phyloP scores from a whole-genome alignment of 2,797 vertebrate genomes.

The Naso thynnoides region DNA sequence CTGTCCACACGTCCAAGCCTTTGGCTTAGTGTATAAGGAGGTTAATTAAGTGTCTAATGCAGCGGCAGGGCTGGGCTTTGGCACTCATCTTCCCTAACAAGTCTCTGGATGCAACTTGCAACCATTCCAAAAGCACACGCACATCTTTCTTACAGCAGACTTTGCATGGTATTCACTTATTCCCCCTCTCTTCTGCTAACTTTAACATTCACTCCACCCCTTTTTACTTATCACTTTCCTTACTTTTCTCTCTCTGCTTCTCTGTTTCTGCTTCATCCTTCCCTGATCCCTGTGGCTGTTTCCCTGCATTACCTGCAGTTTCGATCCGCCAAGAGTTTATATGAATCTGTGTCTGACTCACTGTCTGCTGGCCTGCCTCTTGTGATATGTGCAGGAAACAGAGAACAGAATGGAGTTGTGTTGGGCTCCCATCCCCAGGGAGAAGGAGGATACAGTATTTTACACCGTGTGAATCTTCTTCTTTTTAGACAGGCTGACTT shows the following conservation, averaged over 20 bases:
- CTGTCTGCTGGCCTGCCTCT: conserved; percentile 65
- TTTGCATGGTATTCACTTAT: conserved; percentile 31
- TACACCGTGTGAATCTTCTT: conserved; percentile 72
- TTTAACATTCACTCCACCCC: conserved; percentile 55
- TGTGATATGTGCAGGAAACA: conserved; percentile 65
- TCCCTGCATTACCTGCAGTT: conserved; percentile 70
- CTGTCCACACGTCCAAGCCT: conserved; percentile 39
- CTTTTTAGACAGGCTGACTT: conserved; percentile 72
- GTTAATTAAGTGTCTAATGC: conserved; percentile 85
- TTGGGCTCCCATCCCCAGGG: conserved; percentile 65
- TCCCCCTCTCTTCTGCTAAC: conserved; percentile 34
- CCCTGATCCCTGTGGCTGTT: conserved; percentile 60
- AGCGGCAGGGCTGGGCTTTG: conserved; percentile 65
- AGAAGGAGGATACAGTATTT: conserved; percentile 62
- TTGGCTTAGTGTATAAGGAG: conserved; percentile 70
- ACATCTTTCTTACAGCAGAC: conserved; percentile 65
- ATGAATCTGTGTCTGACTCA: conserved; percentile 75
- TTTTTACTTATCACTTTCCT: conserved; percentile 40
- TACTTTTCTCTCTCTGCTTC: conserved; percentile 37
- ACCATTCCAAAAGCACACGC: conserved; percentile 54
- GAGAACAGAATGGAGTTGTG: conserved; percentile 60
- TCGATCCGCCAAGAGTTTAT: conserved; percentile 68
- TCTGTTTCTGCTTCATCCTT: conserved; percentile 25
- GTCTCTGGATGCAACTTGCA: conserved; percentile 71
- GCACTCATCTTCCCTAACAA: conserved; percentile 78